Conservation (phyloP, 2,797 vertebrate genomes). For the Acanthis flammea region DNA sequence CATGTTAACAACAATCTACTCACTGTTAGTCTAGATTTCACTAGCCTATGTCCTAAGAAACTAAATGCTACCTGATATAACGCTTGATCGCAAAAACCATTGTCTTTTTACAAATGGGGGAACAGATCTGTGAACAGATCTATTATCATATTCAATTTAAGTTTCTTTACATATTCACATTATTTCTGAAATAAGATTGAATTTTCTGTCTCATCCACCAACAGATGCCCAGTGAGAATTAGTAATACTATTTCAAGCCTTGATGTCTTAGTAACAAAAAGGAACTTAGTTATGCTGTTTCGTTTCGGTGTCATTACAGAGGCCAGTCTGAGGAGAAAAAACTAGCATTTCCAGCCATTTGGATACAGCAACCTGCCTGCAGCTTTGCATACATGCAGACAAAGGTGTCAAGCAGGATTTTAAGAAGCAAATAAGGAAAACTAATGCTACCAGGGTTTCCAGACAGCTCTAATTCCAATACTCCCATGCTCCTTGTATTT, state of each 20-base stretch:
- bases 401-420: background rate
- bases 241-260: background rate
- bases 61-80: background rate
- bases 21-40: background rate
- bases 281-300: accelerated
- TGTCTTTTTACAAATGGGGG: background rate
- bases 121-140: background rate
- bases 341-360: accelerated
- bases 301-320: background rate
- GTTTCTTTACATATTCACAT: background rate
- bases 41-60: background rate
- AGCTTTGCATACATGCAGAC: background rate
- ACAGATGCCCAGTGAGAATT: background rate
- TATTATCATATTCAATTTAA: background rate
- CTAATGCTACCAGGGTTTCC: background rate
- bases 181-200: background rate
- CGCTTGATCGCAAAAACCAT: background rate
- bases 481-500: background rate
- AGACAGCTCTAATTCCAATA: background rate
- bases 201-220: background rate
- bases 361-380: background rate
- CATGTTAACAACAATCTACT: background rate
- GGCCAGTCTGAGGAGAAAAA: background rate
- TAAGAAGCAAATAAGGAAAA: background rate
- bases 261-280: background rate